phyloP scores from a whole-genome alignment of 2,797 vertebrate species.

The Hydrophis major region DNA sequence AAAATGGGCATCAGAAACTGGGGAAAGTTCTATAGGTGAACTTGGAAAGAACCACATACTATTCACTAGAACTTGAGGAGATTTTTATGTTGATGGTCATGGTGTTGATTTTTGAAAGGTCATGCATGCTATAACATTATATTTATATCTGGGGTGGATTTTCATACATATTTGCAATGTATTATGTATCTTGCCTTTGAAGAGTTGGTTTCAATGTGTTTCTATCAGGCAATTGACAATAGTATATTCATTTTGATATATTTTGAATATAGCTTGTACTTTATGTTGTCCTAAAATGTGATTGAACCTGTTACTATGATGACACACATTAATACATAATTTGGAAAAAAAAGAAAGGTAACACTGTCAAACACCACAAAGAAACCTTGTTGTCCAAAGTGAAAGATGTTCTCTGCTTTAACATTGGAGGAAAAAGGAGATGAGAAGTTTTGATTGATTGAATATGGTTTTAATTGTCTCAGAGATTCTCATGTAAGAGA shows the following conservation, averaged over 20 bases:
- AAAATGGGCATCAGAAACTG: slow-evolving; percentile 17
- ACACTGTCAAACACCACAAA: slow-evolving; percentile 45
- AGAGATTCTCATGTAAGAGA: slow-evolving; percentile 23
- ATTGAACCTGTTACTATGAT: background rate
- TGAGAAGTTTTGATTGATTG: slow-evolving; percentile 54
- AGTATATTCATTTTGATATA: background rate
- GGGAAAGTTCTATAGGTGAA: slow-evolving; percentile 4
- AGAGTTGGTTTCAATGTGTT: background rate
- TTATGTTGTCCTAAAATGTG: slow-evolving; percentile 10
- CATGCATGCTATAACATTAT: background rate
- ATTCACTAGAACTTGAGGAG: slow-evolving; percentile 2
- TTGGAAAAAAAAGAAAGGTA: slow-evolving; percentile 20
- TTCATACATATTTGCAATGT: background rate
- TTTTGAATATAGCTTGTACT: background rate
- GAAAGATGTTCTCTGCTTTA: slow-evolving; percentile 42
- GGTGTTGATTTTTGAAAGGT: background rate
- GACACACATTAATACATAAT: background rate
- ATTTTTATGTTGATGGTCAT: background rate
- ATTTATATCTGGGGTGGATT: slow-evolving; percentile 18
- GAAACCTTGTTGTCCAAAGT: background rate
- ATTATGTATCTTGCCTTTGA: background rate
- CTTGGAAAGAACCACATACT: slow-evolving; percentile 11
- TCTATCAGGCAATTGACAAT: background rate
- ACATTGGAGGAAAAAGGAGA: slow-evolving; percentile 25
- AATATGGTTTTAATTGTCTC: slow-evolving; percentile 33